Base-by-base conservation (phyloP, 2,888 invertebrate genomes). In the Nomada goodeniana region DNA sequence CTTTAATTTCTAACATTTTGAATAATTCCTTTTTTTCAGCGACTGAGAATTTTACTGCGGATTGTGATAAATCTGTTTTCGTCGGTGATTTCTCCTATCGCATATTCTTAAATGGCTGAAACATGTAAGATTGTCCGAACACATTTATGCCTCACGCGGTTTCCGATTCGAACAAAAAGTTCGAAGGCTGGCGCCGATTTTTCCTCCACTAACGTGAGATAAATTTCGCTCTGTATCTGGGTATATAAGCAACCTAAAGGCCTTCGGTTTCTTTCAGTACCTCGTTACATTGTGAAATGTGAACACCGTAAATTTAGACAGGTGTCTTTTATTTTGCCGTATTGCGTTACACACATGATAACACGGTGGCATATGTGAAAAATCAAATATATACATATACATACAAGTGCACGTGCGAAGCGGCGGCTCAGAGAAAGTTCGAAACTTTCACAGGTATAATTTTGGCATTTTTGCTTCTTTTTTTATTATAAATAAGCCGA, bases 151-250 rank as follows among this genome's bases (percentile, higher is more conserved):
- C 10, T 61, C 29, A 26, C 11, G 26, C 53, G 61, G 26, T 74
- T 61, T 23, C 20, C 64, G 65, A 57, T 61, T 26, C 23, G 29
- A 15, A 36, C n/a, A 89, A 89, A 89, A 88, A 89, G 79, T 78
- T 44, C 59, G 88, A 88, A 88, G 88, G 88, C 80, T 89, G 82
- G 63, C 63, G n/a, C 50, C 29, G 23, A 87, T 83, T 88, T 88
- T 88, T 88, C 81, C 80, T 64, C 57, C 65, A 13, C 59, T 57
- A 52, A 67, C 50, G 67, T 36, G 60, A 81, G 72, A 72, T 53
- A 78, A 74, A 72, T 75, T 86, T 68, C 64, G 52, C 47, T 13
- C 29, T 61, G 68, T 76, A 44, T 53, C 71, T 59, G 76, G 20
- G 65, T 87, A 88, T 87, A 87, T 86, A 87, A 87, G 64, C 23